Evolutionary conservation across 35 echinoderm and acorn worm genomes (phyloP).

Genomic region (Ophiothrix spiculata): DNA sequence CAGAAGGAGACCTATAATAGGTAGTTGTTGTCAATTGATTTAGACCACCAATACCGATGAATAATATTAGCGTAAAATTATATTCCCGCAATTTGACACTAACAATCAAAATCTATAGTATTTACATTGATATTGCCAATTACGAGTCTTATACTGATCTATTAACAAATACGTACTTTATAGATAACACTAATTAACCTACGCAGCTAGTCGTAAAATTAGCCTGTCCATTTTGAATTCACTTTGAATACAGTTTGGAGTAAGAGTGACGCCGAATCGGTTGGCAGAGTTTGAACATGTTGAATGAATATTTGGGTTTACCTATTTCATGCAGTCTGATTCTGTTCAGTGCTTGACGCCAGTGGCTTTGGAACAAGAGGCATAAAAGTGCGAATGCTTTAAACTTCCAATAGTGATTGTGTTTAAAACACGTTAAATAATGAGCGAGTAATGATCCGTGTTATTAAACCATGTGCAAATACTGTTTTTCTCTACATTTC

Average conservation of each 20-base stretch:
- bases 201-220: constrained; percentile 8
- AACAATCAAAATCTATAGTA: neutral
- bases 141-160: neutral
- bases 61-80: neutral
- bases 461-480: neutral
- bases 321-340: neutral
- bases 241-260: neutral
- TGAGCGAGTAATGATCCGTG: neutral
- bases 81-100: neutral
- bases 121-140: neutral
- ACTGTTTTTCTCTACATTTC: too few species aligned
- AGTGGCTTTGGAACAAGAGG: neutral
- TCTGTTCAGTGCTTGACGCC: neutral
- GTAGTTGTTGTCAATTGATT: neutral
- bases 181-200: neutral
- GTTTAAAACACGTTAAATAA: constrained; percentile 1
- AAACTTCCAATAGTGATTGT: neutral
- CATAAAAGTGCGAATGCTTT: neutral
- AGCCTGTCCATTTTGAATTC: neutral
- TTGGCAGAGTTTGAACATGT: neutral
- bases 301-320: neutral
- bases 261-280: neutral
- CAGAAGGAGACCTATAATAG: neutral
- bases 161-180: neutral
- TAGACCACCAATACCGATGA: neutral